Percentiles rank a stretch among this genome's conserved stretches.
These are phyloP conservation scores for Seira musarum DNA, from an alignment of 2,888 invertebrate species.

Conservation along the genomic window DNA sequence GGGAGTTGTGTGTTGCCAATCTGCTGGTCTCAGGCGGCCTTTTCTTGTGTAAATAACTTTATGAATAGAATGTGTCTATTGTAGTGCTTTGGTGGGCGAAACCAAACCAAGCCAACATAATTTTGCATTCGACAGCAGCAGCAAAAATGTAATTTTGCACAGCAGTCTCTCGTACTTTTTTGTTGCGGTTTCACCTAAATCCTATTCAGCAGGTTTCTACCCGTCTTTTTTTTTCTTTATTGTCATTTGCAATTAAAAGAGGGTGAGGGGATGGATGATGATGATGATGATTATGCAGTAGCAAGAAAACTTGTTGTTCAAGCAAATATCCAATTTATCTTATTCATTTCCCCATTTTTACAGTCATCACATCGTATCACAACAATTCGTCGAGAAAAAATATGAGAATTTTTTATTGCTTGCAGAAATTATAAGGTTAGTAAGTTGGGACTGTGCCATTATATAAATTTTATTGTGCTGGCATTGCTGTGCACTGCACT, in stretches of 20 bases:
- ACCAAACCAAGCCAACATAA: no score
- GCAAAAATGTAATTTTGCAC: constrained; percentile 22
- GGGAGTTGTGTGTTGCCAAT: no score
- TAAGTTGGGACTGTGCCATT: constrained; percentile 46
- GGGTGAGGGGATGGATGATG: constrained; percentile 4
- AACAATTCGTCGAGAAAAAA: no score
- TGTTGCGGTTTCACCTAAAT: constrained; percentile 38
- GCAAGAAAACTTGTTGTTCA: neutral
- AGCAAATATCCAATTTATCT: neutral
- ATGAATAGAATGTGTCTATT: neutral
- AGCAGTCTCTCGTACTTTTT: constrained; percentile 32
- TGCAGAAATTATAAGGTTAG: constrained; percentile 41
- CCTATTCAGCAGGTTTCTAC: constrained; percentile 41
- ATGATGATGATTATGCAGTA: neutral
- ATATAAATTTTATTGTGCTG: constrained; percentile 4
- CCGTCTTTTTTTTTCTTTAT: constrained; percentile 1
- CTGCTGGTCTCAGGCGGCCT: no score
- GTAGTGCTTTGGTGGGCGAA: neutral
- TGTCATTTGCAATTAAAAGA: neutral
- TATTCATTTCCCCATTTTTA: neutral
- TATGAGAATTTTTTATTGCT: no score
- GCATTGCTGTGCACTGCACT: constrained; percentile 50
- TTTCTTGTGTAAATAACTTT: no score
- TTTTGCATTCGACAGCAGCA: neutral
- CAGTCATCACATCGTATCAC: no score